Evolutionary conservation across 37 sponge, comb jelly and placozoan species (phyloP).

Genomic region (Cliona cf. orientalis): DNA sequence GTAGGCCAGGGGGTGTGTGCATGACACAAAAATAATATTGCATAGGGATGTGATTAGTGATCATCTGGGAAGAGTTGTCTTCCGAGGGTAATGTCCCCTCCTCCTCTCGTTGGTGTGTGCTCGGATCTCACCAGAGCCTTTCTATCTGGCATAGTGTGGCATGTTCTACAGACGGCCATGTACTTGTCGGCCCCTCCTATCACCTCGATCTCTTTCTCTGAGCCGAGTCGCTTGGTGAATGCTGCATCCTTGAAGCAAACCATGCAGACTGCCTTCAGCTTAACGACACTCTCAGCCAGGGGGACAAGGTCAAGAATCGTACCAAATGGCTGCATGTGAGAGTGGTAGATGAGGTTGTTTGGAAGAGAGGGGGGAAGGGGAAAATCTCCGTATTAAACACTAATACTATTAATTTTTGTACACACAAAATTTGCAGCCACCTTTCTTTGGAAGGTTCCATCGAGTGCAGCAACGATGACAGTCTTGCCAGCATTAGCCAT

Average conservation of each 20-base stretch:
- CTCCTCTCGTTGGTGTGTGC: conserved; percentile 45
- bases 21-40: too few species aligned
- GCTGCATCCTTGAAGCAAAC: conserved; percentile 91
- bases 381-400: neutral
- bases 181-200: conserved; percentile 97
- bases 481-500: conserved; percentile 91
- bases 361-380: neutral
- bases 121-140: neutral
- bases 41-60: too few species aligned
- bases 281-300: conserved; percentile 89
- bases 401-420: too few species aligned
- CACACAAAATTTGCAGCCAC: conserved; percentile 46
- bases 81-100: conserved; percentile 11
- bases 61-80: conserved; percentile 45
- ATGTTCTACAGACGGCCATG: conserved; percentile 95
- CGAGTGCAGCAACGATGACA: conserved; percentile 94
- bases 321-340: conserved; percentile 81
- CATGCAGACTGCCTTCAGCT: conserved; percentile 95
- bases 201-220: conserved; percentile 86
- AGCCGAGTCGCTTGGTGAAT: conserved; percentile 87
- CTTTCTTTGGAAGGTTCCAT: conserved; percentile 96
- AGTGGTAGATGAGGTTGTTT: neutral
- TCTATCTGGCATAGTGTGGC: conserved; percentile 51
- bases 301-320: conserved; percentile 83
- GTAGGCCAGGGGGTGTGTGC: too few species aligned